Base-by-base conservation (phyloP, 2,797 vertebrate genomes). In the Enteromius radiatus region DNA sequence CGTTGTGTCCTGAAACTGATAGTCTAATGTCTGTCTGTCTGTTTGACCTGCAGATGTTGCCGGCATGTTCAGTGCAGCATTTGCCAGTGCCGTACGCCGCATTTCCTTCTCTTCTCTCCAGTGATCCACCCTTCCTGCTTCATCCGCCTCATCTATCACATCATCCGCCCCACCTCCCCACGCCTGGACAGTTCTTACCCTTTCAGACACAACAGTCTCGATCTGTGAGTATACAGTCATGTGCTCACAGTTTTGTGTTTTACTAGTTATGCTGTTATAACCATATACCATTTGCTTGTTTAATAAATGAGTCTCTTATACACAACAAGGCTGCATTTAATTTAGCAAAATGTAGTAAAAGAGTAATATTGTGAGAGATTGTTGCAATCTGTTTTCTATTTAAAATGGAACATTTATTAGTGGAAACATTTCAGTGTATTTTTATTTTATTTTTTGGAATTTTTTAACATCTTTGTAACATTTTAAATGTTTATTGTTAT, bases 21-120 rank as follows among this genome's bases (percentile, higher is more conserved):
- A 26, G 56, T 59, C 23, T 21, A 8, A 47, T 69, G 5, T 36
- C 7, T 68, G 28, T 73, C 28, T 77, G 26, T 74, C 5, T 71
- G 15, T 84, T 45, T 64, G 28, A 76, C 17, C 70, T 67, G 82
- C 92, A 98, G 98, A 96, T 98, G 96, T 94, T 99, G 84, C 97
- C 97, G 83, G 95, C 97, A 0, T 99, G 98, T 91, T 98, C 98
- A 26, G 96, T 99, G 91, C 97, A 98, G 91, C 98, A 99, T 92
- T 93, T 99, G 86, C 98, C 98, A 3, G 95, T 99, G 84, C 96
- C 97, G 67, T 99, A 98, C 81, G 94, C 96, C 80, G 94, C 96
- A 19, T 99, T 98, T 87, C 97, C 97, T 10, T 97, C 97, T 11
- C 94, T 99, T 85, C 94, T 99, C 87, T 97, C 97, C 91, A 96